These are phyloP conservation scores for Rugalucina vietnamica DNA, from an alignment of 2,888 invertebrate genomes.

Conservation along the genomic window DNA sequence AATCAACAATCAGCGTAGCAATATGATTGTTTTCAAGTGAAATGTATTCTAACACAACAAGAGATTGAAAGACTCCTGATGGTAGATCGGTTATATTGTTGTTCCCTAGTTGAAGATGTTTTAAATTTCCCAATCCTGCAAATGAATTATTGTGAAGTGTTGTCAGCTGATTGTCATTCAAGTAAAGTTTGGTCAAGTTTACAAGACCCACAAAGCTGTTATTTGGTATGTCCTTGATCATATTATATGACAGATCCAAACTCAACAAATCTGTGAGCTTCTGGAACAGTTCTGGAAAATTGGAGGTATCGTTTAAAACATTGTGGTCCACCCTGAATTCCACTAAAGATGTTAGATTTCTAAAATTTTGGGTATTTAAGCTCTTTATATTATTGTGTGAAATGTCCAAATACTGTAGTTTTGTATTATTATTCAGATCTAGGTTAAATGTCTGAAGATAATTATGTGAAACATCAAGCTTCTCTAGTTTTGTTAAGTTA, in stretches of 20 bases:
- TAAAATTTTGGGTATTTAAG: not conserved
- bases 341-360: not conserved
- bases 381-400: slow-evolving; percentile 17
- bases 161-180: slow-evolving; percentile 32
- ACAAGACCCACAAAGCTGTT: slow-evolving; percentile 29
- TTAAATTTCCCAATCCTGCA: not conserved
- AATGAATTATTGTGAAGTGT: not conserved
- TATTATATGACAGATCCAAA: slow-evolving; percentile 35
- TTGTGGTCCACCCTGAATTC: slow-evolving; percentile 33
- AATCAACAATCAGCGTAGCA: not conserved
- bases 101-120: slow-evolving; percentile 19
- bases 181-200: slow-evolving; percentile 15
- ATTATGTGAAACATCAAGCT: slow-evolving; percentile 39
- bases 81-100: slow-evolving; percentile 32
- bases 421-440: not conserved
- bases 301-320: slow-evolving; percentile 12
- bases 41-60: slow-evolving; percentile 27
- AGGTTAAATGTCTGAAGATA: slow-evolving; percentile 7
- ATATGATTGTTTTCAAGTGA: slow-evolving; percentile 39
- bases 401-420: slow-evolving; percentile 12
- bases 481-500: slow-evolving; percentile 6
- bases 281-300: slow-evolving; percentile 18
- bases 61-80: slow-evolving; percentile 28
- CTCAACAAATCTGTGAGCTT: not conserved
- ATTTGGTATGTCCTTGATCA: slow-evolving; percentile 18